phyloP scores from a whole-genome alignment of 2,113 vertebrate species.

The Ramphastos sulfuratus region DNA sequence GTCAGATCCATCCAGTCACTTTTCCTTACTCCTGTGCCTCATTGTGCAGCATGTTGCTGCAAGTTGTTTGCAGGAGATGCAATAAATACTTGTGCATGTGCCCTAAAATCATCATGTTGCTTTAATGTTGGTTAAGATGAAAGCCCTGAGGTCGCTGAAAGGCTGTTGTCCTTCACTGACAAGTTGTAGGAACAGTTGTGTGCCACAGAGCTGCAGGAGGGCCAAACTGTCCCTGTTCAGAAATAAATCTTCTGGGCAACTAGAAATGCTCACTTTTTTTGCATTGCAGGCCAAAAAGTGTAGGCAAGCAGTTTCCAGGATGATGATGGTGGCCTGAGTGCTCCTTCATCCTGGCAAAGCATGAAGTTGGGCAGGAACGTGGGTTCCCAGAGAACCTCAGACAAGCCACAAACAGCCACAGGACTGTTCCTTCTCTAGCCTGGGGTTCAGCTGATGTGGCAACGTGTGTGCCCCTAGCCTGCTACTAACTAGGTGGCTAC shows the following conservation, averaged over 20 bases:
- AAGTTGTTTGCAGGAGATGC: neutral
- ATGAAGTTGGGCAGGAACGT: accelerated
- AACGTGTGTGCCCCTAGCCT: accelerated
- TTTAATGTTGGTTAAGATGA: neutral
- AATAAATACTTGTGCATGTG: neutral
- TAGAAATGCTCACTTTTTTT: neutral
- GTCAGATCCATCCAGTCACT: neutral
- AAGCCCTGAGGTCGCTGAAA: neutral
- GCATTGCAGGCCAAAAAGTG: accelerated
- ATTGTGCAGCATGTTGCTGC: neutral
- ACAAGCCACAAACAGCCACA: neutral
- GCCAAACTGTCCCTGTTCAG: neutral
- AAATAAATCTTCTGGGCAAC: neutral
- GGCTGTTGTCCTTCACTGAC: neutral
- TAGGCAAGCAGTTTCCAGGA: neutral
- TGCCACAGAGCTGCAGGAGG: neutral
- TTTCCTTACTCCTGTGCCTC: neutral
- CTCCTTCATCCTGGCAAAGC: neutral
- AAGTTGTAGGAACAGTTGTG: accelerated
- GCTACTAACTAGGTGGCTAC: neutral
- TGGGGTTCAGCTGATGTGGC: neutral
- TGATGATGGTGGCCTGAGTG: neutral
- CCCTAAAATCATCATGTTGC: neutral
- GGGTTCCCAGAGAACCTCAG: neutral
- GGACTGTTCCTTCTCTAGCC: neutral